A percentile compares a stretch with the other conserved stretches of the same genome.
Evolutionary conservation across 23 tunicate genomes (phyloP).

Genomic region (Ascidia mentula): DNA sequence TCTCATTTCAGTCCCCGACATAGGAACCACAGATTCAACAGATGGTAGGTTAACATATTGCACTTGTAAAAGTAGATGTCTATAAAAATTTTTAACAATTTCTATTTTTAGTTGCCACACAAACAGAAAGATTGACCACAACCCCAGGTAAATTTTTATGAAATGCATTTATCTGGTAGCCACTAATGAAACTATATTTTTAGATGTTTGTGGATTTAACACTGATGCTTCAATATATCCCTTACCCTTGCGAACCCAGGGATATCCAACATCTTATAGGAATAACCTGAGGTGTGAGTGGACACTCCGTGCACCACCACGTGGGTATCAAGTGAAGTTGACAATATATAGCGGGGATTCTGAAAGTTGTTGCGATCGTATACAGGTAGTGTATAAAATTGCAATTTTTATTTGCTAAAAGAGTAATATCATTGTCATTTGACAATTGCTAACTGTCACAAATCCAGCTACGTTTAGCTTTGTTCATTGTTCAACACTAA

Average conservation of each 20-base stretch:
- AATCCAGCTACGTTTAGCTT: no score
- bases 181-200: neutral
- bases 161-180: no score
- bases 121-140: no score
- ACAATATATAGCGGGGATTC: neutral
- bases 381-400: neutral
- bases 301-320: neutral
- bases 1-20: no score
- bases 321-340: neutral
- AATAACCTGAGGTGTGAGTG: neutral
- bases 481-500: no score
- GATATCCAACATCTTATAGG: neutral
- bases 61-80: no score
- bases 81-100: no score
- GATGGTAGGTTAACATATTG: no score
- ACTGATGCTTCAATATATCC: neutral
- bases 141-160: no score
- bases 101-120: no score
- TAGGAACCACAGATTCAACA: no score
- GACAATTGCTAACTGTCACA: no score
- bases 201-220: neutral
- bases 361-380: neutral
- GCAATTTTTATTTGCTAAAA: neutral
- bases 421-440: neutral
- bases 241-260: neutral